Percentiles rank a stretch among this genome's conserved stretches.
phyloP scores from a whole-genome alignment of 1,140 invertebrate species.

The Adelges cooleyi region DNA sequence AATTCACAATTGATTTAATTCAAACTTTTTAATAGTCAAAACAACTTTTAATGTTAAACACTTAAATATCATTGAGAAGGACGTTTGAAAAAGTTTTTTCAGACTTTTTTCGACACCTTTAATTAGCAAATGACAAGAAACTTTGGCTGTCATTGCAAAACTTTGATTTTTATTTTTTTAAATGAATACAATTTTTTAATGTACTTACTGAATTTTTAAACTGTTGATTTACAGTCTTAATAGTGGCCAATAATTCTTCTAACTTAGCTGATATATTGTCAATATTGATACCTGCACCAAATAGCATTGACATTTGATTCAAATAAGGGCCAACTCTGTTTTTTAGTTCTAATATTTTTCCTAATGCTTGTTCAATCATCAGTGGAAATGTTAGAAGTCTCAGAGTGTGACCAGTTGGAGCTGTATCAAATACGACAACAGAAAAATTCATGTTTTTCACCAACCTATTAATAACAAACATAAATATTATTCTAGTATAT shows the following conservation, averaged over 20 bases:
- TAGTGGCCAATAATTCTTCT: conserved; percentile 87
- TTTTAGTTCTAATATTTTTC: conserved; percentile 84
- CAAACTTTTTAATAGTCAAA: too few relatives aligned
- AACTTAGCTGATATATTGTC: conserved; percentile 52
- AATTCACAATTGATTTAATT: too few relatives aligned
- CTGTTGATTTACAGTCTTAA: conserved; percentile 92
- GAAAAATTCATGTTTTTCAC: conserved; percentile 98
- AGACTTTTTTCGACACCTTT: too few relatives aligned
- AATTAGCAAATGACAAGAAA: too few relatives aligned
- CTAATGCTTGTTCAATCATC: conserved; percentile 92
- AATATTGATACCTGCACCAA: not conserved
- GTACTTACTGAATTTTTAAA: conserved; percentile 79
- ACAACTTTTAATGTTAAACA: too few relatives aligned
- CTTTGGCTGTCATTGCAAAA: too few relatives aligned
- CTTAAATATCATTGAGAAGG: too few relatives aligned
- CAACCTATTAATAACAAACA: conserved; percentile 56
- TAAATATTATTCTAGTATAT: too few relatives aligned
- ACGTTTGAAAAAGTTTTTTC: too few relatives aligned
- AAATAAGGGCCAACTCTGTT: conserved; percentile 74
- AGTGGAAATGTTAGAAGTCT: conserved; percentile 90
- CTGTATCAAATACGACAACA: conserved; percentile 99
- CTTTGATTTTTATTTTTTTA: too few relatives aligned
- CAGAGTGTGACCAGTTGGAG: conserved; percentile 98
- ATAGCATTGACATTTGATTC: conserved; percentile 47
- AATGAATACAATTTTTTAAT: too few relatives aligned